Evolutionary conservation across 37 sponge, comb jelly and placozoan genomes (phyloP).

Genomic region (Dysidea cf. avara): DNA sequence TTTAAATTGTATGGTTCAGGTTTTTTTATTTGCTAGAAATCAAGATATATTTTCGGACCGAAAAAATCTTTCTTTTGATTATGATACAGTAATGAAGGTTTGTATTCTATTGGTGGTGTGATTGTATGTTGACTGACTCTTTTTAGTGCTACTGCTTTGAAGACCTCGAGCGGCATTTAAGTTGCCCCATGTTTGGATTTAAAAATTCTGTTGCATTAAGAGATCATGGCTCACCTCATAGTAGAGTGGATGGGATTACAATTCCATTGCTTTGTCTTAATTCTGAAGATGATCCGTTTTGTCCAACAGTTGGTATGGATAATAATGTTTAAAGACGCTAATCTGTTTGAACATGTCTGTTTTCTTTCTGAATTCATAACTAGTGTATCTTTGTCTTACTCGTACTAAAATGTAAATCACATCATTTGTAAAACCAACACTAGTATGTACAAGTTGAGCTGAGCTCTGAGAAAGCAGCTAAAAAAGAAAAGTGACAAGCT

Average conservation of each 20-base stretch:
- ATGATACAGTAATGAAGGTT: constrained; percentile 33
- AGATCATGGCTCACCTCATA: constrained; percentile 24
- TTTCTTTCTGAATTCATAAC: too few species aligned
- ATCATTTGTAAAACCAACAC: too few species aligned
- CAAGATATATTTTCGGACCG: constrained; percentile 28
- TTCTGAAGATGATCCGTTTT: constrained; percentile 65
- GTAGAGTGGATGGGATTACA: constrained; percentile 16
- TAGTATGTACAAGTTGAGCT: too few species aligned
- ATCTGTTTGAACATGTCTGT: background rate
- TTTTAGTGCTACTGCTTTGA: constrained; percentile 2
- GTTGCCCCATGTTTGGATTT: constrained; percentile 75
- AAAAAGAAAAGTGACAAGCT: too few species aligned
- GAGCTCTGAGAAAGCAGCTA: too few species aligned
- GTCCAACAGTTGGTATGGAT: constrained; percentile 51
- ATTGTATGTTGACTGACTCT: too few species aligned
- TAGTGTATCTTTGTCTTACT: too few species aligned
- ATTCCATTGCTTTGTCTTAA: constrained; percentile 56
- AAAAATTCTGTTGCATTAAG: constrained; percentile 16
- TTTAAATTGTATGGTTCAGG: too few species aligned
- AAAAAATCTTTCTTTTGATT: constrained; percentile 28
- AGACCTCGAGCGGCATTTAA: constrained; percentile 12
- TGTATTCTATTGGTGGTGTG: background rate
- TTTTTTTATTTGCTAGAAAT: constrained; percentile 28
- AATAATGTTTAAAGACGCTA: background rate
- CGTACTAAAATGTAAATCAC: too few species aligned